Base-by-base conservation (phyloP, 2,888 invertebrate species). In the Dicyrtoma fusca region DNA sequence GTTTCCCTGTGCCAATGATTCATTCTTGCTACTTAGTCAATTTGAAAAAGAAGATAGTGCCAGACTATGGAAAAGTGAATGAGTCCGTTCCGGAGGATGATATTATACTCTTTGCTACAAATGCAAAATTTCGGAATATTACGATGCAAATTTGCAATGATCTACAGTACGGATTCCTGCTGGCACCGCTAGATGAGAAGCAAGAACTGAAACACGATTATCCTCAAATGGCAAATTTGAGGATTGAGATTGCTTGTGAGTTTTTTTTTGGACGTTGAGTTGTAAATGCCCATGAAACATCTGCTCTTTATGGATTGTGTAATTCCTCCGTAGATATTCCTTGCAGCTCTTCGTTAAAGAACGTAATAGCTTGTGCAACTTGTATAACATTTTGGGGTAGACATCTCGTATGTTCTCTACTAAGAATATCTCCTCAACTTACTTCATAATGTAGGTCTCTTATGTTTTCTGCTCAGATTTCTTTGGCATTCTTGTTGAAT, bases 91-190 rank as follows among this genome's bases (percentile, higher is more conserved):
- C 95, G 0, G 85, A 88, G 0, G 97, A 98, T 85, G 97, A 98
- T 83, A 94, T 97, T 64, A 95, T 97, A 76, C 88, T 91, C 0
- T 96, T 98, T 85, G 96, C 97, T 3, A 83, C 91, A 11, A 91
- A 91, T 59, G 94, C 95, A 0, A 90, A 89, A 81, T 85, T 85
- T 74, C 87, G 88, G 76, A 87, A 89, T 69, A 84, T 91, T 63
- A 84, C 88, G 5, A 84, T 94, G 83, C 86, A 89, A 82, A 83
- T 97, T 14, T 91, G 94, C 82, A 97, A 98, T 83, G 91, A 92
- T 69, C 83, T 89, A 47, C 81, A 86, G 0, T 97, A 91, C 83
- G 98, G 98, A 0, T 94, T 89, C 81, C 85, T 95, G 10, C 88
- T 91, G 80, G 88, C 91, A 4, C 97, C 97, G 0, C 83, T 95